A percentile compares a stretch with the other conserved stretches of the same genome.
Evolutionary conservation across 37 sponge, comb jelly and placozoan species (phyloP).

Genomic region (Oopsacas minuta): DNA sequence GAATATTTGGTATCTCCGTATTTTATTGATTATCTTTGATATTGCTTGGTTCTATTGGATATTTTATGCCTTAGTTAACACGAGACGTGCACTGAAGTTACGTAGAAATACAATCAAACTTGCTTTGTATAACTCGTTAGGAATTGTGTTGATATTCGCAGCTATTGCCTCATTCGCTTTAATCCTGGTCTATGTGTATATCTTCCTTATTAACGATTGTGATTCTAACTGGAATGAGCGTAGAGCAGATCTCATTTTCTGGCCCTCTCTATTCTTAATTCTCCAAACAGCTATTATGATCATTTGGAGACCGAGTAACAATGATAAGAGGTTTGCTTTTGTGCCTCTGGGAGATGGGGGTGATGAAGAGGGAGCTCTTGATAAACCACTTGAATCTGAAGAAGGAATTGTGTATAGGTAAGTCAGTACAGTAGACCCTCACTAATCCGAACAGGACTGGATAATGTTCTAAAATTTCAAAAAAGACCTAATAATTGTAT

Average conservation of each 20-base stretch:
- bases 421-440: too few species aligned
- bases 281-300: constrained; percentile 62
- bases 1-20: constrained; percentile 14
- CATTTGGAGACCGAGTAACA: constrained; percentile 68
- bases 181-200: background rate
- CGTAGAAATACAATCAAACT: constrained; percentile 60
- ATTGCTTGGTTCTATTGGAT: constrained; percentile 24
- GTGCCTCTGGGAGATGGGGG: background rate
- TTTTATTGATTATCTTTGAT: background rate
- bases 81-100: constrained; percentile 39
- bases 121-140: constrained; percentile 60
- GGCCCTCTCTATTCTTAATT: constrained; percentile 60
- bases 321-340: constrained; percentile 33
- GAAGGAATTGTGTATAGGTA: background rate
- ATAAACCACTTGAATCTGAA: background rate
- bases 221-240: background rate
- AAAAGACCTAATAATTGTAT: too few species aligned
- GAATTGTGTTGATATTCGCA: constrained; percentile 46
- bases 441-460: too few species aligned
- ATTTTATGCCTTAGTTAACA: constrained; percentile 43
- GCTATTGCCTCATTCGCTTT: constrained; percentile 25
- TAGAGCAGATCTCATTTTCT: constrained; percentile 32
- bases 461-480: too few species aligned
- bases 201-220: background rate
- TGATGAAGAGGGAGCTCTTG: constrained; percentile 8